Evolutionary conservation across 2,888 invertebrate genomes (phyloP), one percentile per base, ranked within the genome.

Genomic region (Molanna angustata): DNA sequence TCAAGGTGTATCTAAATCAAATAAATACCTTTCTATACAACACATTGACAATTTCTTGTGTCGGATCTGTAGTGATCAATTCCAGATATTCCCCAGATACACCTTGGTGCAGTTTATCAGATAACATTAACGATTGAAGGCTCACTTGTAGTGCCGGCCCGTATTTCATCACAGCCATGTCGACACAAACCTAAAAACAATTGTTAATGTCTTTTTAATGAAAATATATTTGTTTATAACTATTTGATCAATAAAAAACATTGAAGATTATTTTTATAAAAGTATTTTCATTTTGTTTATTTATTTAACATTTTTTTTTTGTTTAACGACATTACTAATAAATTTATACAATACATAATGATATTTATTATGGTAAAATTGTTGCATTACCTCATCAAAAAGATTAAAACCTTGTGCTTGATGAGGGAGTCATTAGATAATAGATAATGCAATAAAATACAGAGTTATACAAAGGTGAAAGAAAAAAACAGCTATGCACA

Each of bases 81-180:
- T 90, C 88, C 57, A 90, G 68, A 64, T 88, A 88, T 64, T 89
- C 85, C 13, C 90, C 89, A n/a, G 81, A 80, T 33, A 78, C 73
- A 52, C 84, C 84, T 56, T 83, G 84, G 62, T 90, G 89, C 50
- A 88, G 79, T 68, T 88, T 88, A 66, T 91, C 90, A 0, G 86
- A 84, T 27, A 90, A 67, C 52, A 83, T 76, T 48, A 86, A 66
- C 14, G 80, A 79, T 39, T 83, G 82, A 1, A 86, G 66, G 17
- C 82, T 81, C 54, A 89, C 76, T 69, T 91, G 90, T 32, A 88
- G 71, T 0, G 88, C 89, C 0, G 88, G 85, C 0, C 91, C 91
- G 65, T 80, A 88, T 59, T 84, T 83, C 84, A 90, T 88, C 20
- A 87, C 71, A 0, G 90, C 89, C 45, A 85, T 78, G 66, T 91